Conservation (phyloP, 2,797 vertebrate genomes). For the Leptoclinus maculatus region DNA sequence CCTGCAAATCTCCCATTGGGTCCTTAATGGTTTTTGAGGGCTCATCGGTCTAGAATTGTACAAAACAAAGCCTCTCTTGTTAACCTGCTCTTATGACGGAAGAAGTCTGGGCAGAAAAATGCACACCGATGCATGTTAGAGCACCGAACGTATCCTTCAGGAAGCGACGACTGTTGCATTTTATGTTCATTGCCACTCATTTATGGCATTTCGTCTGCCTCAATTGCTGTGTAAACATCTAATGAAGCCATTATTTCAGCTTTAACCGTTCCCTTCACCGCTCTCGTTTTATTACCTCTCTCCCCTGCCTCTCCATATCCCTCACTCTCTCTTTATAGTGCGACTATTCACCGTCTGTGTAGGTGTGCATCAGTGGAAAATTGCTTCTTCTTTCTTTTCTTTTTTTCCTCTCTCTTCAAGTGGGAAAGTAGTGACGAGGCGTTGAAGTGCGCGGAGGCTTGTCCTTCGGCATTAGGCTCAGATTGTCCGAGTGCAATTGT, state of each 20-base stretch:
- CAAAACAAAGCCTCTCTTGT: slow-evolving; percentile 47
- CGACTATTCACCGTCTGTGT: slow-evolving; percentile 53
- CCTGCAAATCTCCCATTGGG: slow-evolving; percentile 49
- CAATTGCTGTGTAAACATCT: slow-evolving; percentile 28
- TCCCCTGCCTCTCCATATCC: slow-evolving; percentile 20
- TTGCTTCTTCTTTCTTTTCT: slow-evolving; percentile 22
- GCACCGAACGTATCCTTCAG: slow-evolving; percentile 4
- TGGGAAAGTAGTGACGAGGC: slow-evolving; percentile 58
- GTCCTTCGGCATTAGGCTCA: slow-evolving; percentile 51
- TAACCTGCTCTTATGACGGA: slow-evolving; percentile 19
- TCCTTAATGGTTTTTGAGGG: slow-evolving; percentile 55
- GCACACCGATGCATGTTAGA: background rate
- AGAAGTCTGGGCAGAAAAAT: background rate
- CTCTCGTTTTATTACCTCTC: slow-evolving; percentile 35
- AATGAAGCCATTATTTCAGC: slow-evolving; percentile 45
- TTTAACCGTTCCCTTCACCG: slow-evolving; percentile 6
- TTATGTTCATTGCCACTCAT: slow-evolving; percentile 36
- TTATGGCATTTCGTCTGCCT: slow-evolving; percentile 29
- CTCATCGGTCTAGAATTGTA: slow-evolving; percentile 38
- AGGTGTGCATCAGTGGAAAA: slow-evolving; percentile 59
- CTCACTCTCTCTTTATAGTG: slow-evolving; percentile 30
- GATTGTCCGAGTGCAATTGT: slow-evolving; percentile 65
- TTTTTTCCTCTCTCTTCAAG: slow-evolving; percentile 34
- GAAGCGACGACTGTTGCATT: slow-evolving; percentile 1
- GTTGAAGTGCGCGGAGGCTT: slow-evolving; percentile 44